Conservation (phyloP, 2,888 invertebrate genomes). For the Agriopis leucophaearia region DNA sequence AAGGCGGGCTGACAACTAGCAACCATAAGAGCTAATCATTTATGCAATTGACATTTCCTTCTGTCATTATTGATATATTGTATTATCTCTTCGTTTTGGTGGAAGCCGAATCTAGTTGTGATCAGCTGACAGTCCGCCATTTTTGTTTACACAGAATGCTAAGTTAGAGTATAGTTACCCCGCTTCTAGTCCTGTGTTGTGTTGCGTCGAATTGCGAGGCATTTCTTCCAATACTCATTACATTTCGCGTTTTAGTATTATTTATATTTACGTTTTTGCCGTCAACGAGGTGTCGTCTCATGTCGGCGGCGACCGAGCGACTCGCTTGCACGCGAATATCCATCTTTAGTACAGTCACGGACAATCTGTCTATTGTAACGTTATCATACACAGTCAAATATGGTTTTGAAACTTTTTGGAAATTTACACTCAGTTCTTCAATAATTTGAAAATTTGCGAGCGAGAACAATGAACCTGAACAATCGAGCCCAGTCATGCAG, state of each 20-base stretch:
- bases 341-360: background rate
- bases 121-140: slow-evolving; percentile 5
- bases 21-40: background rate
- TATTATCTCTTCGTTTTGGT: background rate
- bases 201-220: slow-evolving; percentile 51
- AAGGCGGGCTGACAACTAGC: background rate
- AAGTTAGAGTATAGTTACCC: slow-evolving; percentile 39
- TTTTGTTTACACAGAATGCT: slow-evolving; percentile 2
- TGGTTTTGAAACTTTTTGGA: too few species aligned
- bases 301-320: background rate
- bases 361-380: too few species aligned
- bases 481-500: too few species aligned
- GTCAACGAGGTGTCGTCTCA: background rate
- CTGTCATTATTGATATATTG: too few species aligned
- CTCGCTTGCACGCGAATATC: background rate
- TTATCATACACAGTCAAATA: too few species aligned
- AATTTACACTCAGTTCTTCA: too few species aligned
- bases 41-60: too few species aligned
- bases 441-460: too few species aligned
- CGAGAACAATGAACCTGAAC: too few species aligned
- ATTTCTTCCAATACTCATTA: slow-evolving; percentile 67
- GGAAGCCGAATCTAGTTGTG: background rate
- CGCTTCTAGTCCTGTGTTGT: slow-evolving; percentile 73
- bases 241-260: slow-evolving; percentile 51
- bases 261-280: slow-evolving; percentile 36